Percentiles rank a stretch among this genome's conserved stretches.
phyloP scores from a whole-genome alignment of 2,113 vertebrate species.

The Sorex araneus region DNA sequence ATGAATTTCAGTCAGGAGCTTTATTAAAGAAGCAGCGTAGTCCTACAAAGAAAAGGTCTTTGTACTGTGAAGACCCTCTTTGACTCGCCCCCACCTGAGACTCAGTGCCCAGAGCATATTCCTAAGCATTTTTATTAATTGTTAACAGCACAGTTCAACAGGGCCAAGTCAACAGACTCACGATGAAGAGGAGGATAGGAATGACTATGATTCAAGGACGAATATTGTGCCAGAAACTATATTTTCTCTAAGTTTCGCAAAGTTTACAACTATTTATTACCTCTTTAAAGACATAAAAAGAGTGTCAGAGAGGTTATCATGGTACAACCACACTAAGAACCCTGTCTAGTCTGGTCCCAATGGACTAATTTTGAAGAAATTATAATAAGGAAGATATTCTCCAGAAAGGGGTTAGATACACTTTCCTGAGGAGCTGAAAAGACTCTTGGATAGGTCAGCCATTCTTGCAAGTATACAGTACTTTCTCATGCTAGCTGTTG shows the following conservation, averaged over 20 bases:
- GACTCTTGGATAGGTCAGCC: background rate
- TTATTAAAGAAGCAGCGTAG: too few relatives aligned
- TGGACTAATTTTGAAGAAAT: background rate
- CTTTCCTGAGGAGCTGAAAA: background rate
- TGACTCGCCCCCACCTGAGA: too few relatives aligned
- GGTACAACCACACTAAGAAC: background rate
- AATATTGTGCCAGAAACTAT: background rate
- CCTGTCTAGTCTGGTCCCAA: too few relatives aligned
- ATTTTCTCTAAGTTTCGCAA: slow-evolving; percentile 36
- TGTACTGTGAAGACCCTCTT: too few relatives aligned
- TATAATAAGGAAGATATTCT: background rate
- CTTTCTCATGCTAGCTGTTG: background rate
- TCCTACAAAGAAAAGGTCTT: too few relatives aligned
- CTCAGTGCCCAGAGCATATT: too few relatives aligned
- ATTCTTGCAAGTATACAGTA: slow-evolving; percentile 3
- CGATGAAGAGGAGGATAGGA: background rate
- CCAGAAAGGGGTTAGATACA: background rate
- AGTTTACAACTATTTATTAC: slow-evolving; percentile 41
- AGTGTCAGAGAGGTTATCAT: slow-evolving; percentile 8
- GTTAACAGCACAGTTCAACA: background rate
- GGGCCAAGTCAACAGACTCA: background rate
- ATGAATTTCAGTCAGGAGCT: too few relatives aligned
- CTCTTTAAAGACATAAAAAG: slow-evolving; percentile 6
- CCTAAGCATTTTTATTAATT: background rate
- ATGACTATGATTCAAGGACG: background rate